Conservation (phyloP, 2,888 invertebrate genomes). For the Amaurobius ferox region DNA sequence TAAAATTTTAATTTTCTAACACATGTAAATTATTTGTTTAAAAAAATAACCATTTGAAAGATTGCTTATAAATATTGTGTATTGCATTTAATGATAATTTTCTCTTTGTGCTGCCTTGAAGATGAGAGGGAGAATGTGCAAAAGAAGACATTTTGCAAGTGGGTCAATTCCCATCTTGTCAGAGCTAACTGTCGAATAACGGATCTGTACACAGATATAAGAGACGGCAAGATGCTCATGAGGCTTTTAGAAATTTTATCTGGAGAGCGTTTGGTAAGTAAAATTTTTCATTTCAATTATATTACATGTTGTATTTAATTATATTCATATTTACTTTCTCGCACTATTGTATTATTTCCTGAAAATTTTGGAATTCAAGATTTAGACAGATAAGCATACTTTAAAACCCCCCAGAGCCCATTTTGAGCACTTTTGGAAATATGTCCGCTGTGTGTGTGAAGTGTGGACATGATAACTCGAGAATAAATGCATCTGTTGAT, state of each 20-base stretch:
- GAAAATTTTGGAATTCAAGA: too few species aligned
- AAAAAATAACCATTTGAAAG: neutral
- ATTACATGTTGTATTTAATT: too few species aligned
- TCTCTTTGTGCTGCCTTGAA: slow-evolving; percentile 77
- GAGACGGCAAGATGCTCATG: slow-evolving; percentile 99
- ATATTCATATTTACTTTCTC: too few species aligned
- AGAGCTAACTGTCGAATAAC: slow-evolving; percentile 96
- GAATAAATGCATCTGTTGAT: too few species aligned
- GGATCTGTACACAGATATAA: slow-evolving; percentile 97
- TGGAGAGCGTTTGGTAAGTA: slow-evolving; percentile 92
- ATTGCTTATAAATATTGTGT: neutral
- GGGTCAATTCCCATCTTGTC: slow-evolving; percentile 99
- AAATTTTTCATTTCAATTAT: neutral
- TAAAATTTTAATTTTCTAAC: too few species aligned
- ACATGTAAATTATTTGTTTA: too few species aligned
- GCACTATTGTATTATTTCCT: too few species aligned
- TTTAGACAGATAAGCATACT: too few species aligned
- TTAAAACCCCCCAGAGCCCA: too few species aligned
- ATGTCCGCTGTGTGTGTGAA: too few species aligned
- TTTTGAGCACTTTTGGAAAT: too few species aligned
- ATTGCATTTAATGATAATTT: neutral
- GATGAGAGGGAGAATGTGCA: slow-evolving; percentile 99
- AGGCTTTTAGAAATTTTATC: slow-evolving; percentile 98
- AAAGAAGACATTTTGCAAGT: slow-evolving; percentile 99
- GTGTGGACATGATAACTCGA: too few species aligned